Base-by-base conservation (phyloP, 2,888 invertebrate genomes). In the Heliconius sara region DNA sequence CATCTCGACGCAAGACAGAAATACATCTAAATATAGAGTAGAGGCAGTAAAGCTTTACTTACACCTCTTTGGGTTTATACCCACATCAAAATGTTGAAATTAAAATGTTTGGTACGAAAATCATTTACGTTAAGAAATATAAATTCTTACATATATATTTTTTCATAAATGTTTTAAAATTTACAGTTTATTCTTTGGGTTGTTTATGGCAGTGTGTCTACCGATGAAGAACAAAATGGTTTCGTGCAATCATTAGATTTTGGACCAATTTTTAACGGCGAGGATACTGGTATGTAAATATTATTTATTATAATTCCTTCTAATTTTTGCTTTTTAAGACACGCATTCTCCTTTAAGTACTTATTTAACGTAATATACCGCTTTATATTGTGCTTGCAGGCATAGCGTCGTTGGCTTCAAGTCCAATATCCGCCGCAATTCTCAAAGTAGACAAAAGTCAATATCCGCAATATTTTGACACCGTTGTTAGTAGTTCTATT, bases 211-310 rank as follows among this genome's bases (percentile, higher is more conserved):
- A 92, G 89, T 88, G 91, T 92, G 84, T 84, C 90, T 83, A 86
- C 90, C 81, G 88, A 85, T 84, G 91, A 91, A 84, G 91, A 91
- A 83, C 85, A 88, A 82, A 89, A 89, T 84, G 96, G 95, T 84
- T 96, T 95, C 85, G 95, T 95, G 39, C 92, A 94, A 82, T 95
- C 96, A 22, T 89, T 96, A 86, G 96, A 96, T 88, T 96, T 96
- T 86, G 92, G 93, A 16, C 91, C 95, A n/a, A 91, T 96, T 85
- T 96, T 96, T 83, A 89, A 92, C 76, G 89, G 93, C 76, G 92
- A 91, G 81, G 89, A 91, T 84, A 90, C 90, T 80, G 94, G 95
- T 95, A 83, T 84, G 85, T 68, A 57, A 72, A 81, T 77, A 73
- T 39, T 19, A 27, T 67, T 34, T 22, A 13, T 30, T 30, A 5